Percentiles rank a stretch among this genome's conserved stretches.
phyloP scores from a whole-genome alignment of 2,888 invertebrate genomes.

The Diogma glabrata region DNA sequence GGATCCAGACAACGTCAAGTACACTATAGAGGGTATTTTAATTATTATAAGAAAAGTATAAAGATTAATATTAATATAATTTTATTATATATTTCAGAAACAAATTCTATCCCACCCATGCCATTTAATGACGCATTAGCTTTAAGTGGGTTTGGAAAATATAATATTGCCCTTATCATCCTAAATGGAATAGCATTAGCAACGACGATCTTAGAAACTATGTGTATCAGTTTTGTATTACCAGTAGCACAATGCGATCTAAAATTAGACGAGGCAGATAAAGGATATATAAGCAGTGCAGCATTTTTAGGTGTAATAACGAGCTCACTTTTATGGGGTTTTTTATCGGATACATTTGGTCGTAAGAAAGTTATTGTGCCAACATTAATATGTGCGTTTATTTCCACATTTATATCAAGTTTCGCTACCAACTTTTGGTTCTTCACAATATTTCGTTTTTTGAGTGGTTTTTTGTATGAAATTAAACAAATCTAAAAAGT shows the following conservation, averaged over 20 bases:
- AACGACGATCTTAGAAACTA: constrained; percentile 37
- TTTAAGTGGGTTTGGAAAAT: no score
- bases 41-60: no score
- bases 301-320: constrained; percentile 39
- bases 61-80: no score
- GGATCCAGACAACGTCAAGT: no score
- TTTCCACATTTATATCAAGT: constrained; percentile 39
- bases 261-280: constrained; percentile 30
- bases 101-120: no score
- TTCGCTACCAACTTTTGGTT: constrained; percentile 38
- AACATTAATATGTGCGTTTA: constrained; percentile 36
- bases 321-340: constrained; percentile 45
- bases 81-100: no score
- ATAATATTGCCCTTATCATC: constrained; percentile 37
- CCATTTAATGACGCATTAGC: no score
- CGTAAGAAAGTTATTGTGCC: constrained; percentile 38
- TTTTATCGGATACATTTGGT: constrained; percentile 42
- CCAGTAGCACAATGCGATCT: constrained; percentile 40
- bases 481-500: no score
- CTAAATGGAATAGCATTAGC: constrained; percentile 41
- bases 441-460: constrained; percentile 38
- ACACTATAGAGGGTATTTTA: no score
- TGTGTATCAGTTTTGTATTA: constrained; percentile 40
- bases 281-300: constrained; percentile 34
- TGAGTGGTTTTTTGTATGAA: constrained; percentile 45